phyloP scores from a whole-genome alignment of 2,888 invertebrate species.

The Drosophila suboccidentalis region DNA sequence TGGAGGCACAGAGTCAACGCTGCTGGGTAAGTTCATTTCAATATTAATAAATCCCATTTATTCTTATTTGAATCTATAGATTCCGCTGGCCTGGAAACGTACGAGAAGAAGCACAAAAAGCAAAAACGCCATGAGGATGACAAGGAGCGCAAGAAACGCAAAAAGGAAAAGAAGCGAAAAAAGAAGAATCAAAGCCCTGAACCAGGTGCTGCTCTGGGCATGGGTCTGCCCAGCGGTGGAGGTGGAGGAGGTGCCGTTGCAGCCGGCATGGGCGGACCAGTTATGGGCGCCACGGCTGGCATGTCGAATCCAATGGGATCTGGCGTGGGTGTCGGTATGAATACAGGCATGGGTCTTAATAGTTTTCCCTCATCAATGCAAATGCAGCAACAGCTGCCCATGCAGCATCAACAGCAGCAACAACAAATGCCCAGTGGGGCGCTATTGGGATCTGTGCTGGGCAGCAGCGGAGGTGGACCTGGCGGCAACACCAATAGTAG shows the following conservation, averaged over 20 bases:
- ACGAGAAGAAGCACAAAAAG: conserved; percentile 98
- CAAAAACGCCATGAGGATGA: conserved; percentile 97
- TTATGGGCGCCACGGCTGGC: conserved; percentile 37
- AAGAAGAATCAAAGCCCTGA: conserved; percentile 97
- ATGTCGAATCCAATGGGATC: conserved; percentile 51
- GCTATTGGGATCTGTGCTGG: conserved; percentile 65
- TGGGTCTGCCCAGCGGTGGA: conserved; percentile 51
- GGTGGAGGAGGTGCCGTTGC: conserved; percentile 46
- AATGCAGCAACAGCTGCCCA: conserved; percentile 72
- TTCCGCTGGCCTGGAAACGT: conserved; percentile 91
- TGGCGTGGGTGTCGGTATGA: conserved; percentile 50
- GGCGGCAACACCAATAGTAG: conserved; percentile 42
- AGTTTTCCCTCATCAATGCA: conserved; percentile 73
- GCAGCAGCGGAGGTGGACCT: conserved; percentile 56
- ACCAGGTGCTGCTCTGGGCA: conserved; percentile 83
- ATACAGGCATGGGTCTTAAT: conserved; percentile 66
- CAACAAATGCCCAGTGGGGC: conserved; percentile 74
- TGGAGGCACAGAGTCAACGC: conserved; percentile 89
- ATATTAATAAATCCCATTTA: not conserved
- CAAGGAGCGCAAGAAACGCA: conserved; percentile 96
- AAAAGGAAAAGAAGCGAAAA: conserved; percentile 98
- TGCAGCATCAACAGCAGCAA: conserved; percentile 67
- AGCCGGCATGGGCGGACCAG: conserved; percentile 35
- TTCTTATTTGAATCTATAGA: conserved; percentile 83
- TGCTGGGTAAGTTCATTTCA: conserved; percentile 87